Percentiles rank a stretch among this genome's conserved stretches.
Conservation (phyloP, 2,113 vertebrate species). For the Microtus montanus region DNA sequence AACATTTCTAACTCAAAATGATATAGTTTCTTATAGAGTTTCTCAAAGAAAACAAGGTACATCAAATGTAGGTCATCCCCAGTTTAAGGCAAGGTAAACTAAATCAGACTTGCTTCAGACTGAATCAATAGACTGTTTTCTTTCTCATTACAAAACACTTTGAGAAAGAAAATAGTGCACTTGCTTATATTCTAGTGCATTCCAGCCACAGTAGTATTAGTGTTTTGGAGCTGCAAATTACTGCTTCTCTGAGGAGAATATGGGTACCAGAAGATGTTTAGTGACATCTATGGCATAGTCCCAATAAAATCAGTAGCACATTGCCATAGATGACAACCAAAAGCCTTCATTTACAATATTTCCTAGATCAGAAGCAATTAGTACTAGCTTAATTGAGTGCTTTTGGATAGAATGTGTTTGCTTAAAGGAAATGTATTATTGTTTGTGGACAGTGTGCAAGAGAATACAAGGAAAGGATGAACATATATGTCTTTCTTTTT, state of each 20-base stretch:
- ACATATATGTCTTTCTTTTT: background rate
- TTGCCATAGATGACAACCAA: background rate
- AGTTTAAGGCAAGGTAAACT: background rate
- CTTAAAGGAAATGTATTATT: background rate
- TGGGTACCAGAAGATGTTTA: background rate
- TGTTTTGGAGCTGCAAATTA: background rate
- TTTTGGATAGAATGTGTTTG: background rate
- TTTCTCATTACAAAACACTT: background rate
- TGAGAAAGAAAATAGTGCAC: background rate
- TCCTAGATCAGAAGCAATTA: background rate
- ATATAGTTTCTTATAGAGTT: background rate
- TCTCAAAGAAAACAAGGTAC: background rate
- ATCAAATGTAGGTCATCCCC: background rate
- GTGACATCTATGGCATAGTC: background rate
- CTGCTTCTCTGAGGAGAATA: background rate
- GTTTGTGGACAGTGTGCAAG: background rate
- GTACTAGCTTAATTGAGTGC: background rate
- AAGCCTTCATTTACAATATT: background rate
- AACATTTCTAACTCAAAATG: background rate
- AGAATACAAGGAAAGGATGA: background rate
- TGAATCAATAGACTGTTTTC: background rate
- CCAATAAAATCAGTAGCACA: background rate
- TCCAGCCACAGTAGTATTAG: background rate
- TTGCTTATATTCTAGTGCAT: background rate
- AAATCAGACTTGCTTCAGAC: background rate